Evolutionary conservation across 2,888 invertebrate genomes (phyloP).

Genomic region (Drosophila sordidula): DNA sequence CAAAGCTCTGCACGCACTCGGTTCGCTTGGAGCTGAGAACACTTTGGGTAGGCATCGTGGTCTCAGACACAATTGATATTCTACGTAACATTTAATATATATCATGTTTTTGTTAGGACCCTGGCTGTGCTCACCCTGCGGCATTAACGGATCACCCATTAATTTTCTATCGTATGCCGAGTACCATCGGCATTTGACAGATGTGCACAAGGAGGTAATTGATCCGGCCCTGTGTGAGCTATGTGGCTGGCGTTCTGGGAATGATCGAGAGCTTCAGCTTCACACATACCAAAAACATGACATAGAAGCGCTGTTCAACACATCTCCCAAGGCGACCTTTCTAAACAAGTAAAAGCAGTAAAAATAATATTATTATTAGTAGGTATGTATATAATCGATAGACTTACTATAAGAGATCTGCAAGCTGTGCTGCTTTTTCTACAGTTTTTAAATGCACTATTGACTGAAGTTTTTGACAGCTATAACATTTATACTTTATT

Average conservation of each 20-base stretch:
- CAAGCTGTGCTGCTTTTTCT: too few relatives aligned
- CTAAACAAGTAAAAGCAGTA: too few relatives aligned
- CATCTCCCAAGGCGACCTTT: constrained; percentile 8
- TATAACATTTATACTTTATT: too few relatives aligned
- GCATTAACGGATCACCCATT: background rate
- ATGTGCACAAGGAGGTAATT: background rate
- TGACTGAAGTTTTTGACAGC: too few relatives aligned
- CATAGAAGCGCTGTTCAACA: constrained; percentile 10
- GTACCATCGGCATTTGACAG: constrained; percentile 13
- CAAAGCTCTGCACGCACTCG: background rate
- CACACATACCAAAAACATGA: constrained; percentile 20
- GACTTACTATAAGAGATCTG: too few relatives aligned
- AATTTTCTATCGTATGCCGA: constrained; percentile 5
- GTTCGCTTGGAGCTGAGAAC: constrained; percentile 10
- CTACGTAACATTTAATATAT: background rate
- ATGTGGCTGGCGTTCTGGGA: constrained; percentile 23
- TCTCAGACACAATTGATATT: too few relatives aligned
- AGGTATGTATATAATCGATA: too few relatives aligned
- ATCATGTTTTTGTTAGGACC: background rate
- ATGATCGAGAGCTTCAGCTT: constrained; percentile 7
- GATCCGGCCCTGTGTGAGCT: constrained; percentile 18
- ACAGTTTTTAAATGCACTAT: too few relatives aligned
- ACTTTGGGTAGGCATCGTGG: background rate
- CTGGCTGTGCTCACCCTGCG: constrained; percentile 22
- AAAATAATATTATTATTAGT: too few relatives aligned